Evolutionary conservation across 2,888 invertebrate genomes (phyloP), one percentile per base, ranked within the genome.

Genomic region (Lepidonotus clava): DNA sequence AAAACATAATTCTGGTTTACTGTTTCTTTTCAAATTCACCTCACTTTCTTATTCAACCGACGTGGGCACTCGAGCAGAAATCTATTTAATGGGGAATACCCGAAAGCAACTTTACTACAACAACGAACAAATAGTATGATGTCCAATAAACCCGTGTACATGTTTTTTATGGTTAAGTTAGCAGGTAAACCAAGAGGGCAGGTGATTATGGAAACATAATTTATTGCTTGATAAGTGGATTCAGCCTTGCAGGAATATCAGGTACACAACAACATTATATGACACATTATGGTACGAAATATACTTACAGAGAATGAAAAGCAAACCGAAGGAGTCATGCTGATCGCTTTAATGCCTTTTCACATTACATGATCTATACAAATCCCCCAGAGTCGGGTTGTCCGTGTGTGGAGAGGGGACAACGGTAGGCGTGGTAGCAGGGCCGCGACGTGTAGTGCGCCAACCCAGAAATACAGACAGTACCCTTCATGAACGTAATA

Each of bases 211-310:
- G 61, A 28, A 61, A 61, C 61, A 61, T 61, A 2, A 61, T 61
- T 61, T 61, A 61, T 61, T 61, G 61, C 61, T 61, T 61, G 61
- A 61, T 24, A 61, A 61, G 28, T 61, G 28, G 61, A 61, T 61
- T 18, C 61, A 61, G 61, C 28, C 61, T 61, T 61, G 21, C 2
- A 61, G 24, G 61, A 61, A 61, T 53, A 53, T 2, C 21, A 8
- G n/a, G 21, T 53, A 53, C 53, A 4, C 53, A n/a, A 53, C 53
- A 18, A 61, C 61, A n/a, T 28, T 61, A 28, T 61, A 28, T n/a
- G 28, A 28, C 2, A 61, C 28, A 18, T 61, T 5, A 28, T 28
- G 28, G 14, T 14, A 61, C 61, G 28, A 61, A 61, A 32, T 61
- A 61, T 14, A 61, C 4, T 14, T 24, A 61, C 61, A 61, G 5